Conservation (phyloP, 2,888 invertebrate species). For the Norana najaformis region DNA sequence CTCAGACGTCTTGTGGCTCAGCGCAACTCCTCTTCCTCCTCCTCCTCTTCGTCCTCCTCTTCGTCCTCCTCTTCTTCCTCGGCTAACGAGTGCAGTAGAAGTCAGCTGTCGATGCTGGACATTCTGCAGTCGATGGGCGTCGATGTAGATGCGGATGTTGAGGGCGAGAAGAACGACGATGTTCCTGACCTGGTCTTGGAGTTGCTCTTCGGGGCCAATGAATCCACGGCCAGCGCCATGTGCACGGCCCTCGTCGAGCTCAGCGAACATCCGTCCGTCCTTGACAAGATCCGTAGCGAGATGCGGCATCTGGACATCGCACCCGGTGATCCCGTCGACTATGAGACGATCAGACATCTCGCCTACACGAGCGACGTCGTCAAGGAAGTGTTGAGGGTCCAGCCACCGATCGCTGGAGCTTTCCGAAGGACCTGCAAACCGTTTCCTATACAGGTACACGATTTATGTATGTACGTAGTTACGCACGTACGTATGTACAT, state of each 20-base stretch:
- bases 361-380: slow-evolving; percentile 18
- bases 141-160: neutral
- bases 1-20: neutral
- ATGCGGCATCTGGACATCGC: neutral
- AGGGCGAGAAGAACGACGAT: neutral
- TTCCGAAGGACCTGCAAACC: slow-evolving; percentile 23
- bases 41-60: neutral
- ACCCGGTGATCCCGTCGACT: neutral
- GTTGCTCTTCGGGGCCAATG: slow-evolving; percentile 23
- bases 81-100: neutral
- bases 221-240: slow-evolving; percentile 22
- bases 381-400: slow-evolving; percentile 23
- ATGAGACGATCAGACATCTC: neutral
- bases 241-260: neutral
- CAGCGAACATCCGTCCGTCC: slow-evolving; percentile 2
- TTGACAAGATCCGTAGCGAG: slow-evolving; percentile 1
- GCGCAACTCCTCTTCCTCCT: neutral
- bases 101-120: slow-evolving; percentile 7
- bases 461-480: too few relatives aligned
- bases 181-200: slow-evolving; percentile 5
- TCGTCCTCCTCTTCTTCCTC: neutral
- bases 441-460: slow-evolving; percentile 25
- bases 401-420: slow-evolving; percentile 27
- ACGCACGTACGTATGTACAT: too few relatives aligned
- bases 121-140: neutral